Evolutionary conservation across 2,888 invertebrate genomes (phyloP).

Genomic region (Tupiocoris notatus): DNA sequence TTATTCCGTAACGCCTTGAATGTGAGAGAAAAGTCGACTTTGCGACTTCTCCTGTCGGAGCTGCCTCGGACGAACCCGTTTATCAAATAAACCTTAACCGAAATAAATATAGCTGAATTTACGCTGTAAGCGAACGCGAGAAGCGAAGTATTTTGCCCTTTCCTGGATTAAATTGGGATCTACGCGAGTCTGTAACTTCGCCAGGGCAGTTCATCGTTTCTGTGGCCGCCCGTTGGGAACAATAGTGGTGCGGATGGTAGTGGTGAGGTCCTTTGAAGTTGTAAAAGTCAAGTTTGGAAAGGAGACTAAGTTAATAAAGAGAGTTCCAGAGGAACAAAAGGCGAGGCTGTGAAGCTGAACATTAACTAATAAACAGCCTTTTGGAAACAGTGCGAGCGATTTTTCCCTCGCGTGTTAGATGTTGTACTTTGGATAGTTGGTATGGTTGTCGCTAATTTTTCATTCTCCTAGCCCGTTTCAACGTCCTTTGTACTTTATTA

Average conservation of each 20-base stretch:
- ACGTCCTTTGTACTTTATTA: too few relatives aligned
- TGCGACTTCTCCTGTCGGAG: too few relatives aligned
- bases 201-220: too few relatives aligned
- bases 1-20: too few relatives aligned
- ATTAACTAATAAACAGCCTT: too few relatives aligned
- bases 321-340: not conserved
- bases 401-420: too few relatives aligned
- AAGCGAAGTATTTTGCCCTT: not conserved
- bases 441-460: too few relatives aligned
- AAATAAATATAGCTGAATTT: not conserved
- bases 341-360: not conserved
- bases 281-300: not conserved
- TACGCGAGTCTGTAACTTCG: not conserved
- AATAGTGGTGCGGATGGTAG: not conserved
- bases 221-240: not conserved
- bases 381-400: too few relatives aligned
- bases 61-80: not conserved
- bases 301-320: not conserved
- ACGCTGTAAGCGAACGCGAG: not conserved
- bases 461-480: too few relatives aligned
- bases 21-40: too few relatives aligned
- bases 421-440: too few relatives aligned
- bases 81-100: not conserved
- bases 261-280: not conserved
- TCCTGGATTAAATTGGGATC: not conserved